These are phyloP conservation scores for Eciton burchellii DNA, from an alignment of 1,140 invertebrate genomes.

Conservation along the genomic window DNA sequence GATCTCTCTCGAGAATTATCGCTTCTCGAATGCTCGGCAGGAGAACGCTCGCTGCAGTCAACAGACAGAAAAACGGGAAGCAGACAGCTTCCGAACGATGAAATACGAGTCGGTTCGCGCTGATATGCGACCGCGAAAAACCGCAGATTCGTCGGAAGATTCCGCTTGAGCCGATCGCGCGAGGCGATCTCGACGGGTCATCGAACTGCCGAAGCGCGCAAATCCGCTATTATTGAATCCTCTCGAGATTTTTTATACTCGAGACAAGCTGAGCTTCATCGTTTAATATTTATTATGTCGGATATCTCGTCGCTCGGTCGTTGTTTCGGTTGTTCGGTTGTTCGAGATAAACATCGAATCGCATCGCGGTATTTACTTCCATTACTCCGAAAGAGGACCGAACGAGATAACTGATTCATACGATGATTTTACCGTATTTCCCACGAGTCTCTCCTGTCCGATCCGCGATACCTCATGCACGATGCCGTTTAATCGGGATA, in stretches of 20 bases:
- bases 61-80: slow-evolving; percentile 63
- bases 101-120: slow-evolving; percentile 62
- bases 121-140: slow-evolving; percentile 63
- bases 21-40: slow-evolving; percentile 26
- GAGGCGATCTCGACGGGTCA: slow-evolving; percentile 67
- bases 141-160: slow-evolving; percentile 64
- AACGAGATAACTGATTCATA: too few species aligned
- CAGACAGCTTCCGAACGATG: slow-evolving; percentile 45
- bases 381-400: too few species aligned
- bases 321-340: too few species aligned
- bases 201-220: slow-evolving; percentile 1
- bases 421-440: too few species aligned
- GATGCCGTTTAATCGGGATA: too few species aligned
- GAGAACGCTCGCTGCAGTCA: slow-evolving; percentile 29
- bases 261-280: too few species aligned
- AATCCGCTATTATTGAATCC: too few species aligned
- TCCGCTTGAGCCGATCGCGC: slow-evolving; percentile 62
- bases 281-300: too few species aligned
- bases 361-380: too few species aligned
- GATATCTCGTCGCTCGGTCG: too few species aligned
- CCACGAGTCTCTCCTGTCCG: background rate
- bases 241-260: too few species aligned
- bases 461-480: slow-evolving; percentile 65
- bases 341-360: too few species aligned
- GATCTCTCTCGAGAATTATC: slow-evolving; percentile 64